phyloP scores from a whole-genome alignment of 2,888 invertebrate genomes.

The Tenthredo notha region DNA sequence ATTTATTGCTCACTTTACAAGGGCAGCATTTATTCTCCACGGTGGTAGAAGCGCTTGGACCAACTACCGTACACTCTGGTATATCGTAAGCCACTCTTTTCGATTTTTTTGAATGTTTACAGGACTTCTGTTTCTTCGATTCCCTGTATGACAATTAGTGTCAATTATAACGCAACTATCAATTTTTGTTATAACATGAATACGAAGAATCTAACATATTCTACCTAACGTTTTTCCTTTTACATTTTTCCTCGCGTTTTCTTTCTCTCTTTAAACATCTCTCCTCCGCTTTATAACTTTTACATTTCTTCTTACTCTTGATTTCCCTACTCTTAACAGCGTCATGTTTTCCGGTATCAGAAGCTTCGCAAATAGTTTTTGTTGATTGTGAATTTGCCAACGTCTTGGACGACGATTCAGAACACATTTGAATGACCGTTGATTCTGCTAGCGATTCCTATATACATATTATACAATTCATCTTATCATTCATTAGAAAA shows the following conservation, averaged over 20 bases:
- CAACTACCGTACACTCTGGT: not conserved
- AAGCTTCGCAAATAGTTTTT: slow-evolving; percentile 17
- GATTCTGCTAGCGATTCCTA: not conserved
- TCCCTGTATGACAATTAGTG: not conserved
- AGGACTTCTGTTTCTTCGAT: not conserved
- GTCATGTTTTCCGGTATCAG: not conserved
- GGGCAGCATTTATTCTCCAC: not conserved
- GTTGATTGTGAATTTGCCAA: not conserved
- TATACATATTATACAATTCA: not conserved
- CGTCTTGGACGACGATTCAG: not conserved
- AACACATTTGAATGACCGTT: not conserved
- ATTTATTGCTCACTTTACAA: slow-evolving; percentile 19
- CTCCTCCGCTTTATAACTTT: too few species aligned
- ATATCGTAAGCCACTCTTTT: not conserved
- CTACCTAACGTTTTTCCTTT: not conserved
- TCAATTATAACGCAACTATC: not conserved
- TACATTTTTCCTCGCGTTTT: not conserved
- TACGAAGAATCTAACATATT: not conserved
- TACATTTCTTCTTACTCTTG: not conserved
- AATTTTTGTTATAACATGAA: not conserved
- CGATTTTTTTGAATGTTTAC: not conserved
- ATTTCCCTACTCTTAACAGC: not conserved
- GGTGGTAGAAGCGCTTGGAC: not conserved
- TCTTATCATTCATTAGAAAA: not conserved
- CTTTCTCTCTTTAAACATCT: not conserved